These are phyloP conservation scores for Catonia carolina DNA, from an alignment of 2,888 invertebrate species.

Conservation along the genomic window DNA sequence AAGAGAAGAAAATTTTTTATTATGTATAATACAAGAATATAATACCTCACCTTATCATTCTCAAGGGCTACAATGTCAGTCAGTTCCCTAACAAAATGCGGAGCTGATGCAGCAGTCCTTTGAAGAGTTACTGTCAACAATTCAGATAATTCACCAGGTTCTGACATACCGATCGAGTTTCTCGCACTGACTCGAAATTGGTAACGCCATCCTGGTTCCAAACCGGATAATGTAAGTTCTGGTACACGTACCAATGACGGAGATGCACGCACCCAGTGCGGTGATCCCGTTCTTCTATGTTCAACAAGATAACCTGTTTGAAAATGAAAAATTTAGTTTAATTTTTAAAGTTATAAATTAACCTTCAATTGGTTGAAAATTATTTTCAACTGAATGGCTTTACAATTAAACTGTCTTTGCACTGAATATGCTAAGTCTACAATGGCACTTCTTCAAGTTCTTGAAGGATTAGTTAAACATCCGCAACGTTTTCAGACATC, in stretches of 20 bases:
- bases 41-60: constrained; percentile 57
- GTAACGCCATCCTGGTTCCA: constrained; percentile 80
- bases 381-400: no score
- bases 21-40: no score
- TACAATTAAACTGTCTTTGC: no score
- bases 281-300: constrained; percentile 64
- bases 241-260: constrained; percentile 63
- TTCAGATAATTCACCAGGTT: constrained; percentile 79
- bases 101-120: constrained; percentile 61
- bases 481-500: no score
- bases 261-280: constrained; percentile 76
- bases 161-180: constrained; percentile 81
- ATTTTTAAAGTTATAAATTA: no score
- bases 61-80: constrained; percentile 66
- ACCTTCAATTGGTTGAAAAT: no score
- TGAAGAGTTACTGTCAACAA: constrained; percentile 72
- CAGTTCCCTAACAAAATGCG: constrained; percentile 63
- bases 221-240: constrained; percentile 70
- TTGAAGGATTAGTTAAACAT: no score
- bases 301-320: constrained; percentile 68
- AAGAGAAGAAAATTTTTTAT: no score
- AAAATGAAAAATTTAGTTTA: background rate
- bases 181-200: constrained; percentile 89
- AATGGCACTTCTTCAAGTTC: no score
- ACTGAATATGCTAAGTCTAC: no score